Base-by-base conservation (phyloP, 2,113 vertebrate genomes). In the Aspiorhynchus laticeps region DNA sequence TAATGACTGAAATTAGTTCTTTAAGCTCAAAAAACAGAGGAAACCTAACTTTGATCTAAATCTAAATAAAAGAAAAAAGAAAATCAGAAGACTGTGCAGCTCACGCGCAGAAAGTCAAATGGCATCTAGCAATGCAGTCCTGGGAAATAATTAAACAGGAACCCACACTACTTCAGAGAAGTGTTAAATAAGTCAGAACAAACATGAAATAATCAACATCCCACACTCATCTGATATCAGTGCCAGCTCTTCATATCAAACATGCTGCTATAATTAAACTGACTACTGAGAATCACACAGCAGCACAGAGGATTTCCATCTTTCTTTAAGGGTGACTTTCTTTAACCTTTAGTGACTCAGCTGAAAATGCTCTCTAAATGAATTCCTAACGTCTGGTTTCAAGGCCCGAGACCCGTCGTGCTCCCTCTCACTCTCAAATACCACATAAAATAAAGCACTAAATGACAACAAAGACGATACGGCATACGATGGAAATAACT, bases 271-370 rank as follows among this genome's bases (percentile, higher is more conserved):
- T 41, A 59, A 36, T 78, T 80, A 80, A 36, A 80, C 31, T 15
- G 51, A 59, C 51, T 51, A 10, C 69, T 53, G 75, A 51, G 26
- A 53, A 19, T 53, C 41, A 56, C 76, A 78, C 48, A 51, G 46
- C 46, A 53, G 28, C 46, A 48, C 46, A 81, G 38, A 74, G 41
- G 28, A 36, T 65, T 80, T 71, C 31, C 63, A 86, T 28, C 61
- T 88, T 85, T 83, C 63, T 76, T 76, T 85, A 41, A 63, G 15
- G 28, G 19, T 63, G 48, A 83, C 69, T 78, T 28, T 36, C 26
- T 33, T 51, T 53, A 69, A 74, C 74, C 85, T 88, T 83, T 83
- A 43, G 15, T 56, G 73, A 71, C 69, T 88, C 71, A 71, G 48
- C 31, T n/a, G 28, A 53, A 86, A 67, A 67, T 12, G 73, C 69